These are phyloP conservation scores for Hemicentrotus pulcherrimus DNA, from an alignment of 35 echinoderm and acorn worm genomes.

Conservation along the genomic window DNA sequence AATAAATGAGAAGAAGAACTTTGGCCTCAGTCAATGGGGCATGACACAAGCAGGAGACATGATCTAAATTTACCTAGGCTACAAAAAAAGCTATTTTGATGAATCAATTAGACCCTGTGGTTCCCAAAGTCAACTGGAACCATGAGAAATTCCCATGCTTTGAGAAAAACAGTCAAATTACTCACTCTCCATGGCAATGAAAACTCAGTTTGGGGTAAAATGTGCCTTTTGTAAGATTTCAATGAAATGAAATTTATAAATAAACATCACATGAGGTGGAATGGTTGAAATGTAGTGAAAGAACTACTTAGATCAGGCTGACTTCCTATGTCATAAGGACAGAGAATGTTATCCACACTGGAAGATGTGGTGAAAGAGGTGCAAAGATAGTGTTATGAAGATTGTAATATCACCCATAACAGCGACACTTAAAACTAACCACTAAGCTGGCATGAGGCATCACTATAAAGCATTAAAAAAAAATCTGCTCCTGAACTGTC, in stretches of 20 bases:
- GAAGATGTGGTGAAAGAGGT: neutral
- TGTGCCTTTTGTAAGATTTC: neutral
- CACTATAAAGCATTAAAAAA: neutral
- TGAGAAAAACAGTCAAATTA: neutral
- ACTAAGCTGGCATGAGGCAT: neutral
- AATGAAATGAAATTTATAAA: neutral
- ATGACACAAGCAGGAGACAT: neutral
- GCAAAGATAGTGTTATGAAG: neutral
- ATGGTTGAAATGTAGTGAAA: neutral
- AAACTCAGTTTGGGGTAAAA: neutral
- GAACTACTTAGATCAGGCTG: neutral
- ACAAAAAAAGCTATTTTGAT: neutral
- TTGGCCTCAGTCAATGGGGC: conserved; percentile 14
- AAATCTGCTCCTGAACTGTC: too few relatives aligned
- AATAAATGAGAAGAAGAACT: neutral
- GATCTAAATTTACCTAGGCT: neutral
- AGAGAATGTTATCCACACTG: neutral
- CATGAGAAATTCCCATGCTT: neutral
- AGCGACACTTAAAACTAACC: neutral
- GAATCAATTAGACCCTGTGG: neutral
- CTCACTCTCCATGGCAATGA: neutral
- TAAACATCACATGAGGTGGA: neutral
- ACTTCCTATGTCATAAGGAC: neutral
- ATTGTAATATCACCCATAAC: neutral
- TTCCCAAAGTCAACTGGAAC: neutral